phyloP scores from a whole-genome alignment of 2,113 vertebrate genomes.

The Nothocercus nigrocapillus region DNA sequence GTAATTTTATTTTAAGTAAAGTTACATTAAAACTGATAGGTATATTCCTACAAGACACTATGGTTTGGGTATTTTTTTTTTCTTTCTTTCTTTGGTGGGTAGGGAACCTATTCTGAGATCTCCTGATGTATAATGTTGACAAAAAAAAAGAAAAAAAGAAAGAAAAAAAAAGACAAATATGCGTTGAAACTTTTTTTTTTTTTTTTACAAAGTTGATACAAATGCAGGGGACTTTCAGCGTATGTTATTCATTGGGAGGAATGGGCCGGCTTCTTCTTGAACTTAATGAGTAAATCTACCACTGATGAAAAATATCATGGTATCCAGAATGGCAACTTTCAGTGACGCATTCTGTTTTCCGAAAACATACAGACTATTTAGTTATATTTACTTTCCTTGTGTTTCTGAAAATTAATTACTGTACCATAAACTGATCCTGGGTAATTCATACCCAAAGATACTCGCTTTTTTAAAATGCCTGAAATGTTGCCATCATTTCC shows the following conservation, averaged over 20 bases:
- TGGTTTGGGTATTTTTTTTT: rapidly evolving
- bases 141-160: neutral
- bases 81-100: neutral
- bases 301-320: neutral
- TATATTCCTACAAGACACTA: neutral
- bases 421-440: slow-evolving; percentile 11
- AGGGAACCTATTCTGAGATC: neutral
- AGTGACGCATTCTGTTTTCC: neutral
- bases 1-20: neutral
- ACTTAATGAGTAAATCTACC: neutral
- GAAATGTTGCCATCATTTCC: slow-evolving; percentile 32
- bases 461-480: slow-evolving; percentile 54
- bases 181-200: neutral
- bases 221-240: neutral
- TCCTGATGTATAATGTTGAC: neutral
- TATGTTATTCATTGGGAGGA: neutral
- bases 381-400: slow-evolving; percentile 21
- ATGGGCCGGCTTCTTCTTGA: neutral
- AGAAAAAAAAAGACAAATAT: neutral
- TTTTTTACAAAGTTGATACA: neutral
- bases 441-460: slow-evolving; percentile 35
- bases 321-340: neutral
- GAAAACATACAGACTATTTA: slow-evolving; percentile 45
- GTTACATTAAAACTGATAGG: neutral
- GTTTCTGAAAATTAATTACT: slow-evolving; percentile 50